These are phyloP conservation scores for Nymphalis io DNA, from an alignment of 1,140 invertebrate species.

Conservation along the genomic window DNA sequence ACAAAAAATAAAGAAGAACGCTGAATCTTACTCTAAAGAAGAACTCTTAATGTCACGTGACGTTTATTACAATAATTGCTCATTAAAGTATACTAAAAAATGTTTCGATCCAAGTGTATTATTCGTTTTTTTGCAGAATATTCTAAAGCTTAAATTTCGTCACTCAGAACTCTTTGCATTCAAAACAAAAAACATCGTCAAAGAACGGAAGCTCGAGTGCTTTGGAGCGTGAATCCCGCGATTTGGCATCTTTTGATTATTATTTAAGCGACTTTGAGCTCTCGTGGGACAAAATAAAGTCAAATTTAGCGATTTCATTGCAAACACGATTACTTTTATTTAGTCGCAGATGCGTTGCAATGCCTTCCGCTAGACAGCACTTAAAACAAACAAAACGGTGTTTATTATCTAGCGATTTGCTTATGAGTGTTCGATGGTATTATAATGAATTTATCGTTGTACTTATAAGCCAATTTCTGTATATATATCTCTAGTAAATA, in stretches of 20 bases:
- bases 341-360: not conserved
- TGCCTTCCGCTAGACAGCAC: constrained; percentile 5
- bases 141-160: not conserved
- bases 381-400: not conserved
- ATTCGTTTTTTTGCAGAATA: too few species aligned
- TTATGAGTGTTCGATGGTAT: not conserved
- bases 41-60: too few species aligned
- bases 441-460: not conserved
- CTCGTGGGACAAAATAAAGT: not conserved
- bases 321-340: not conserved
- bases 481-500: too few species aligned
- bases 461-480: too few species aligned
- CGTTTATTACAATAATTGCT: too few species aligned
- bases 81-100: too few species aligned
- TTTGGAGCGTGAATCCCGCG: constrained; percentile 3
- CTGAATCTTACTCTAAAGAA: too few species aligned
- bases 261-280: not conserved
- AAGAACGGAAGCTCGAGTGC: not conserved
- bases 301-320: not conserved
- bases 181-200: constrained; percentile 4
- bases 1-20: too few species aligned
- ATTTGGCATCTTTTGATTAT: not conserved
- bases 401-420: not conserved
- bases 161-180: not conserved
- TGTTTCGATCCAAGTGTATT: too few species aligned